Conservation (phyloP, 2,797 vertebrate species). For the Sciurus vulgaris region DNA sequence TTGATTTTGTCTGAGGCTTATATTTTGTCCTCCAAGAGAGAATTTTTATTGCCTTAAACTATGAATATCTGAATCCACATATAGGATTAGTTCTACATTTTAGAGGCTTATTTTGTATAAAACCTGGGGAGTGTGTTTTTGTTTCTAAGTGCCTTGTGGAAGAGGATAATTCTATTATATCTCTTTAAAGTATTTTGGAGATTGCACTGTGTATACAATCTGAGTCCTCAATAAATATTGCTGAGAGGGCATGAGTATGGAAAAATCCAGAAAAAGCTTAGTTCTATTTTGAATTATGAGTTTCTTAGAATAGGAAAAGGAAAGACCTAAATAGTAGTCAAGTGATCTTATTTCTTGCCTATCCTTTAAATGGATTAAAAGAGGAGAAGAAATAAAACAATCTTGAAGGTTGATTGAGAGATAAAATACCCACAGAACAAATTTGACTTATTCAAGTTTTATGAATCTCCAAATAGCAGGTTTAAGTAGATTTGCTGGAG, state of each 20-base stretch:
- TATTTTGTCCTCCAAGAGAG: neutral
- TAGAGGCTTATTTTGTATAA: neutral
- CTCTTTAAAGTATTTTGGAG: neutral
- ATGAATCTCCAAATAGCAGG: constrained; percentile 76
- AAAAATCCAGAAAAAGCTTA: constrained; percentile 38
- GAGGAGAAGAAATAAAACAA: constrained; percentile 74
- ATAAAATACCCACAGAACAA: constrained; percentile 83
- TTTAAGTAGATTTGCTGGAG: constrained; percentile 81
- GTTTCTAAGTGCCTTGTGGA: neutral
- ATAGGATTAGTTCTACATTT: neutral
- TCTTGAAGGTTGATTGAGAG: constrained; percentile 78
- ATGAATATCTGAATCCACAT: neutral
- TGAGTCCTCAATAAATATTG: constrained; percentile 17
- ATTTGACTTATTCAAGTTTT: constrained; percentile 85
- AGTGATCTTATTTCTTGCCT: constrained; percentile 41
- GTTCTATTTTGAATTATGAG: constrained; percentile 58
- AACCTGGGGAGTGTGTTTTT: neutral
- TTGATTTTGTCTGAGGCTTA: neutral
- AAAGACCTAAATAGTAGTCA: constrained; percentile 56
- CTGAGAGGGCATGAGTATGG: neutral
- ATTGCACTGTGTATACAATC: neutral
- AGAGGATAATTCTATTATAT: constrained; percentile 35
- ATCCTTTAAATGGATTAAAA: constrained; percentile 69
- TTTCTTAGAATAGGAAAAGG: constrained; percentile 14
- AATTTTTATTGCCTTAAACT: neutral